A percentile compares a stretch with the other conserved stretches of the same genome.
These are phyloP conservation scores for Brachionus rubens DNA, from an alignment of 1,140 invertebrate genomes.

Conservation along the genomic window DNA sequence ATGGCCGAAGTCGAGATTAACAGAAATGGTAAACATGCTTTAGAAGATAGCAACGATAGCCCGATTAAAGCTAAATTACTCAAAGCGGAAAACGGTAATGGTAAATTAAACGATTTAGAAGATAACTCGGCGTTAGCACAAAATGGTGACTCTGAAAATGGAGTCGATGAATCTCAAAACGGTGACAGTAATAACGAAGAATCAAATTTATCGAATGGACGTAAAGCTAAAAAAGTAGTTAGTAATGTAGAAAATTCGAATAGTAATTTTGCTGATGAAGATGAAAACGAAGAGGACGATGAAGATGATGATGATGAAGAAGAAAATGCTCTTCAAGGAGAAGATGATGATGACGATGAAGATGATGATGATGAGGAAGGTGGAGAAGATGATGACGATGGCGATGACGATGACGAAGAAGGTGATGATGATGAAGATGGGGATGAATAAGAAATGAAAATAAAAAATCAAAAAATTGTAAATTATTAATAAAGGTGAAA, in stretches of 20 bases:
- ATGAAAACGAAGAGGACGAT: conserved; percentile 43
- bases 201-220: background rate
- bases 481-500: no score
- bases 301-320: conserved; percentile 42
- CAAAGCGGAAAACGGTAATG: conserved; percentile 18
- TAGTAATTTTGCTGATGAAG: conserved; percentile 43
- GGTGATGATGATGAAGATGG: background rate
- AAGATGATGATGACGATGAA: conserved; percentile 39
- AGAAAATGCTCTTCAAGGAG: conserved; percentile 22
- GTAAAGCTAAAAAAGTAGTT: background rate
- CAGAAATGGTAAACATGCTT: conserved; percentile 34
- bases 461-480: no score
- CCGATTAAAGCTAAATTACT: conserved; percentile 8
- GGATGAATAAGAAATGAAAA: background rate
- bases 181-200: background rate
- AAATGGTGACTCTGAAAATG: conserved; percentile 5
- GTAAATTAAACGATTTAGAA: background rate
- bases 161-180: background rate
- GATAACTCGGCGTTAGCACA: conserved; percentile 8
- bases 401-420: background rate
- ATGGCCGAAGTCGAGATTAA: conserved; percentile 40
- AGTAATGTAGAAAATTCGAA: conserved; percentile 23
- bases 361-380: conserved; percentile 12
- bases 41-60: conserved; percentile 19
- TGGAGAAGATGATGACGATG: background rate